Conservation (phyloP, 1,140 invertebrate species). For the Caenorhabditis tropicalis region DNA sequence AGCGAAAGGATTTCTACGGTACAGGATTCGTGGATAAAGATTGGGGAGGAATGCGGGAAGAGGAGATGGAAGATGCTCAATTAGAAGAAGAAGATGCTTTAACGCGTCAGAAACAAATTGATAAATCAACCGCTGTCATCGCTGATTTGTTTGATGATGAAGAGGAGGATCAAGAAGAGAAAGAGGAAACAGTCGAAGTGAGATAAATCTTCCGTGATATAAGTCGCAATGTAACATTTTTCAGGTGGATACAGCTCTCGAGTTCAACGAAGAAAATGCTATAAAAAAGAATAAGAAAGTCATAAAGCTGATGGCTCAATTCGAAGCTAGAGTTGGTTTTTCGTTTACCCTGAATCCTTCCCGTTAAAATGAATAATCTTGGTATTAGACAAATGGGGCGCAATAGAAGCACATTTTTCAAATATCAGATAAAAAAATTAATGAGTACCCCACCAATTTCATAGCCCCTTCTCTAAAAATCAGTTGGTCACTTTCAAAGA, state of each 20-base stretch:
- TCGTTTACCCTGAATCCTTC: background rate
- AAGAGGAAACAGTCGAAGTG: conserved; percentile 30
- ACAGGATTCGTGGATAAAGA: conserved; percentile 56
- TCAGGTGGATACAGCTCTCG: background rate
- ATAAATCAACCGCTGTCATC: conserved; percentile 25
- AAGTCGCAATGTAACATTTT: background rate
- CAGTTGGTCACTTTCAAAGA: too few species aligned
- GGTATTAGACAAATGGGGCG: too few species aligned
- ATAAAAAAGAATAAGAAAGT: background rate
- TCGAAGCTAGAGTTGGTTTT: conserved; percentile 39
- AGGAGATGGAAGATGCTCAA: conserved; percentile 54
- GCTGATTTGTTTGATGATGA: conserved; percentile 51
- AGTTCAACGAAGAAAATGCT: conserved; percentile 33
- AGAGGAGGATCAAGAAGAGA: conserved; percentile 20
- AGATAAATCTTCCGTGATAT: background rate
- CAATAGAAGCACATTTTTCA: too few species aligned
- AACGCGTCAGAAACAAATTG: conserved; percentile 50
- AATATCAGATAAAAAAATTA: too few species aligned
- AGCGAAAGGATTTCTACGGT: conserved; percentile 50
- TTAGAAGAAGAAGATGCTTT: conserved; percentile 57
- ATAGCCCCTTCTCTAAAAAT: too few species aligned
- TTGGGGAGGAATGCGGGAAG: conserved; percentile 55
- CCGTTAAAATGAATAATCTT: too few species aligned
- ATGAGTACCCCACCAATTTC: too few species aligned
- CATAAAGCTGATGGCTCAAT: conserved; percentile 37